These are phyloP conservation scores for Yoshiicerus persimilis DNA, from an alignment of 1,140 invertebrate genomes.

Conservation along the genomic window DNA sequence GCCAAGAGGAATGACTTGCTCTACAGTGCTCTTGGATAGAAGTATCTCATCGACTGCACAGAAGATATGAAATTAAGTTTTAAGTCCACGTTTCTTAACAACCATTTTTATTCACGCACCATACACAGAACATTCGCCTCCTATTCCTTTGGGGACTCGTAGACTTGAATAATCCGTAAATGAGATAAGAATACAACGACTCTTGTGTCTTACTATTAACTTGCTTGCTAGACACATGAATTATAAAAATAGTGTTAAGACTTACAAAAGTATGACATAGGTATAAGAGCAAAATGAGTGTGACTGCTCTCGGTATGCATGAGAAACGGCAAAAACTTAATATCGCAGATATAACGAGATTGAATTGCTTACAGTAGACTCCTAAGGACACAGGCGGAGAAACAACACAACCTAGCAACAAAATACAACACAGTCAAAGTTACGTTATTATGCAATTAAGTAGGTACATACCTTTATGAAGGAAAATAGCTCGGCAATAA, in stretches of 20 bases:
- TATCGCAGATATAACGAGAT: background rate
- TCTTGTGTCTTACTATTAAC: background rate
- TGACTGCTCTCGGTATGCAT: too few species aligned
- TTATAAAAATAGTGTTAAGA: background rate
- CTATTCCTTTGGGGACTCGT: background rate
- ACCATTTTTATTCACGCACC: slow-evolving; percentile 10
- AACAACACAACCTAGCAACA: background rate
- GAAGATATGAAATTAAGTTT: background rate
- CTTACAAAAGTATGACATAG: background rate
- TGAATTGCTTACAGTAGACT: background rate
- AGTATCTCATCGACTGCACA: background rate
- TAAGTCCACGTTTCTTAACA: background rate
- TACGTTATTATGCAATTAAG: slow-evolving; percentile 5
- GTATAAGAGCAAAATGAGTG: too few species aligned
- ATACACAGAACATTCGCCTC: background rate
- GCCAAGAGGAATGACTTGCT: background rate
- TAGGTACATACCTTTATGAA: background rate
- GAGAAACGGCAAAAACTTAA: background rate
- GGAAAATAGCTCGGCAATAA: slow-evolving; percentile 5
- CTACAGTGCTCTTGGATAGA: background rate
- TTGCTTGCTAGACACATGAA: background rate
- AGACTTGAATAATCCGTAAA: background rate
- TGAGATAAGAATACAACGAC: background rate
- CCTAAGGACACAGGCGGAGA: background rate
- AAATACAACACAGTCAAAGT: background rate